Evolutionary conservation across 2,888 invertebrate species (phyloP), one percentile per base, ranked within the genome.

Genomic region (Parnassius orleans): DNA sequence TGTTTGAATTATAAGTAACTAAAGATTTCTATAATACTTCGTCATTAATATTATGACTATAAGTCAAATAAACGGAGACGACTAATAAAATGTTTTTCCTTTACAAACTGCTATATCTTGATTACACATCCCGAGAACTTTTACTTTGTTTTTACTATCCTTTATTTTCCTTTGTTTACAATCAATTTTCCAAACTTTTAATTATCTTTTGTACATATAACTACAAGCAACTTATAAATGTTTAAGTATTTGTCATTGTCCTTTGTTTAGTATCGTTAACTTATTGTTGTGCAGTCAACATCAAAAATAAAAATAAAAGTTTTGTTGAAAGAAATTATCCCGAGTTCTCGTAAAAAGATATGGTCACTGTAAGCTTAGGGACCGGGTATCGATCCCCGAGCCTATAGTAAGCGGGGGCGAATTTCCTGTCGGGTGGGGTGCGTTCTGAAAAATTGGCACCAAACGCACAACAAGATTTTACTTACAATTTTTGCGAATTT

Each of bases 371-470:
- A 83, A 66, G 73, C 70, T 68, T 73, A 78, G 81, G 87, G 84
- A 83, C 82, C 78, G 74, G 72, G 76, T 90, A 90, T 90, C 85
- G 90, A 90, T 89, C 89, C 81, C 73, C 75, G 79, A 80, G 86
- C 86, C 87, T 84, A 86, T 85, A 84, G 87, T 86, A 86, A 86
- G 81, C 77, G 80, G 83, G 81, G 85, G 83, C 78, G 78, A 83
- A 80, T 81, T 84, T 86, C 87, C 85, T 83, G 81, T 79, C 68
- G 69, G 74, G 76, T 72, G 74, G 72, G 80, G 84, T 82, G 81
- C 86, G 88, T 89, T 90, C 89, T 90, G 88, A 90, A 90, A 91
- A 91, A 91, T 90, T 89, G 90, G 87, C 90, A 87, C 86, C 88
- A 80, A 74, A 74, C 76, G 71, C 72, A 69, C 76, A 77, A 78